Evolutionary conservation across 2,888 invertebrate genomes (phyloP).

Genomic region (Drosophila niveifrons): DNA sequence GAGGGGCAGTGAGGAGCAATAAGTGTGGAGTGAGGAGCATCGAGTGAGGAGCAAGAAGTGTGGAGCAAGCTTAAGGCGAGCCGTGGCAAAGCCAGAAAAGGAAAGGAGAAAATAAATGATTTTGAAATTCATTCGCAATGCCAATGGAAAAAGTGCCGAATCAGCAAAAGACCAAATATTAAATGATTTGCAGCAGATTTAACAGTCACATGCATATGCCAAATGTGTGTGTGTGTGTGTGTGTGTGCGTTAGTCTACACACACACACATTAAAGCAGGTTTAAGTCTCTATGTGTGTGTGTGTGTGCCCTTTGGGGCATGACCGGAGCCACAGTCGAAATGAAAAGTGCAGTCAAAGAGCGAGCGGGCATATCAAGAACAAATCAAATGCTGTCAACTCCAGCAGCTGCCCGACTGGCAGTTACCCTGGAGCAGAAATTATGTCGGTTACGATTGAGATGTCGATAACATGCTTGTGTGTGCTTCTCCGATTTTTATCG

Average conservation of each 20-base stretch:
- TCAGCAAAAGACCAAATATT: conserved; percentile 61
- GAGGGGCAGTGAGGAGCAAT: not conserved
- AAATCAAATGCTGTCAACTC: not conserved
- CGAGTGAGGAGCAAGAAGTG: too few relatives aligned
- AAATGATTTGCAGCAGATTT: conserved; percentile 65
- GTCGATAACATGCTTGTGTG: too few relatives aligned
- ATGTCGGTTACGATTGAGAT: too few relatives aligned
- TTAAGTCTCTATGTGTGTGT: not conserved
- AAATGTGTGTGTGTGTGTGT: conserved; percentile 7
- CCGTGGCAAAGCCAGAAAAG: not conserved
- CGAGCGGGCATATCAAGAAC: conserved; percentile 3
- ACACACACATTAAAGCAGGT: not conserved
- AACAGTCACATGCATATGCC: conserved; percentile 37
- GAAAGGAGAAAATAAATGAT: conserved; percentile 46
- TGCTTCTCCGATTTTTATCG: too few relatives aligned
- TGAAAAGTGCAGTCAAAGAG: conserved; percentile 31
- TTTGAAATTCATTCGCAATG: conserved; percentile 58
- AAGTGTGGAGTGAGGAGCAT: too few relatives aligned
- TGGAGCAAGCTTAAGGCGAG: not conserved
- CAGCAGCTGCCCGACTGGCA: not conserved
- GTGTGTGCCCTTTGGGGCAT: conserved; percentile 37
- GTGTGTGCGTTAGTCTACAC: not conserved
- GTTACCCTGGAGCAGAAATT: conserved; percentile 1
- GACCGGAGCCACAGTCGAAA: conserved; percentile 29
- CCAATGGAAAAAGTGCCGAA: conserved; percentile 60